Evolutionary conservation across 2,113 vertebrate genomes (phyloP), one percentile per base, ranked within the genome.

Genomic region (Thomomys bottae): DNA sequence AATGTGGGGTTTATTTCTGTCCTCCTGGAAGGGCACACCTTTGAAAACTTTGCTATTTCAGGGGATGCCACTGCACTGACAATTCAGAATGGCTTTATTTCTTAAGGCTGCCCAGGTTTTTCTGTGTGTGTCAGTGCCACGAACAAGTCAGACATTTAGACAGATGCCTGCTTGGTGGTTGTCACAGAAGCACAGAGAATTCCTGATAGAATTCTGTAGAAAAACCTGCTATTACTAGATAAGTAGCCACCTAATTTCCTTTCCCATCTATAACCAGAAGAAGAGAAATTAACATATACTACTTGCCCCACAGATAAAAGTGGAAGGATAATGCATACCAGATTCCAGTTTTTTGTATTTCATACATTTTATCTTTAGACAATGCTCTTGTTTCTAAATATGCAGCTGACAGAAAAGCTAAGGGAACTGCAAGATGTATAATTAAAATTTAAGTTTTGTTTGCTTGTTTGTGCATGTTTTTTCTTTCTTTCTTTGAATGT

Each of bases 21-120:
- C 96, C 94, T 94, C 95, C 95, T 96, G 91, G 88, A 96, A 88
- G 91, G 90, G 64, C 88, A 70, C 77, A 8, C 90, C 94, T 85
- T 75, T 18, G 92, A 90, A 90, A 83, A 91, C 0, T 0, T 40
- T 42, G 28, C 12, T 57, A 17, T 63, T 84, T 54, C 72, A 1
- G 12, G 34, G 38, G 26, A n/a, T 49, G 42, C 10, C 12, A 12
- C 17, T 21, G 15, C 17, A 64, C 24, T 45, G 21, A 21, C 61
- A 63, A 83, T 73, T 75, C 45, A 73, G 68, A 12, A 15, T 63
- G 68, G 20, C 57, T 66, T 40, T 38, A 10, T 63, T 54, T 63
- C n/a, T 67, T 34, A n/a, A 61, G 23, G 32, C 21, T 70, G 34
- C 12, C 4, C 26, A 54, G 26, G 26, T 8, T 78, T 12, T 4